Evolutionary conservation across 1,140 invertebrate species (phyloP), one percentile per base, ranked within the genome.

Genomic region (Cydia splendana): DNA sequence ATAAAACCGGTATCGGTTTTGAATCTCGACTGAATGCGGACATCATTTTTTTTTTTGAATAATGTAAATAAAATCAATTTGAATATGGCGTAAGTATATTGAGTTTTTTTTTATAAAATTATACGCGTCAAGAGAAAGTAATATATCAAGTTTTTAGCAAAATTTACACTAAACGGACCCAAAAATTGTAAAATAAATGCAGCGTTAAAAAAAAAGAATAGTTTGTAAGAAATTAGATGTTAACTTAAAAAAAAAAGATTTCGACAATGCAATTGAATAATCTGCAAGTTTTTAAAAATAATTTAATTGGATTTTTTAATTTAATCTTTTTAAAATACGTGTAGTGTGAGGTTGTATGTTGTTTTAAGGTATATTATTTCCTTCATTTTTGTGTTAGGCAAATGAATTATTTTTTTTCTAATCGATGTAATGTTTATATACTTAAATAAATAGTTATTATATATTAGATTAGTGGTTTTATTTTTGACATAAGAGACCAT

Each of bases 361-460:
- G 87, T 83, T 91, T 91, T 87, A 88, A 87, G 85, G 78, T 87
- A 86, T 85, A 80, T 84, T 85, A 86, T 87, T 89, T 83, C 81
- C 77, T 84, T 84, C 74, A 78, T 82, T 83, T 86, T 88, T 87
- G 87, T 88, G 82, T 89, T 92, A 91, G 87, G 88, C 90, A 91
- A 91, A 91, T 91, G 84, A 90, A 90, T 90, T 90, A 88, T 90
- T 88, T 91, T 78, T 77, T 90, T 87, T 90, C 86, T 87, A 88
- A 86, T 91, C 84, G 80, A 90, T 91, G 87, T 91, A 88, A 87
- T 88, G 89, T 92, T 91, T 92, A 91, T 91, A 92, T 90, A 92
- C 85, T 88, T 92, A 91, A 88, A 90, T 92, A 91, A 90, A 92
- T 92, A 92, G 91, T 92, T 92, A 92, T 90, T 89, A 91, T 92